Evolutionary conservation across 2,888 invertebrate species (phyloP).

Genomic region (Maniola hyperantus): DNA sequence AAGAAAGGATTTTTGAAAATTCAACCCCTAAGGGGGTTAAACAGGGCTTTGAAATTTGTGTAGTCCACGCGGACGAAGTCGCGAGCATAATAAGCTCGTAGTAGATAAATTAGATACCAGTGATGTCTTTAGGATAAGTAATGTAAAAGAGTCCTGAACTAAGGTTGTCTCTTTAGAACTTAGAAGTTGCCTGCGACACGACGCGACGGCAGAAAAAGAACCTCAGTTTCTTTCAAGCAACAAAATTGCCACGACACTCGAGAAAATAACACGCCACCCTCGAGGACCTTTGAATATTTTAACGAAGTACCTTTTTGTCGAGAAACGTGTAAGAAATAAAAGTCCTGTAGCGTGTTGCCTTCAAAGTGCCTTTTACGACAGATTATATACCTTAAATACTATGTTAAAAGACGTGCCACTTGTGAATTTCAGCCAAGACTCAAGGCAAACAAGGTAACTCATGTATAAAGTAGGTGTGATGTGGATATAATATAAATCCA

Average conservation of each 20-base stretch:
- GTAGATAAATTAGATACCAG: too few relatives aligned
- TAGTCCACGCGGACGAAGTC: too few relatives aligned
- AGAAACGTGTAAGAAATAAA: constrained; percentile 12
- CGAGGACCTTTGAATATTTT: constrained; percentile 38
- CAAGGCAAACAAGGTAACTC: neutral
- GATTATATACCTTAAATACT: neutral
- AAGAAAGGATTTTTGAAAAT: too few relatives aligned
- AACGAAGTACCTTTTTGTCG: constrained; percentile 35
- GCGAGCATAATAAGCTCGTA: too few relatives aligned
- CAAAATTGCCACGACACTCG: constrained; percentile 20
- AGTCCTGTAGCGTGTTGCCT: neutral
- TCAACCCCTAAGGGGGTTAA: too few relatives aligned
- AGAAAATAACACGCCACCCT: neutral
- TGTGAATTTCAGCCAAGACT: neutral
- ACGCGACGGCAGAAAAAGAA: neutral
- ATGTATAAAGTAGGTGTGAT: neutral
- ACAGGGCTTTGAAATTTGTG: too few relatives aligned
- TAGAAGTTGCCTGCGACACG: neutral
- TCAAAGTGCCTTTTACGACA: constrained; percentile 4
- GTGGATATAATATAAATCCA: too few relatives aligned
- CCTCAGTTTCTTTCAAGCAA: neutral
- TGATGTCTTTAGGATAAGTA: too few relatives aligned
- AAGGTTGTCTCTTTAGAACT: too few relatives aligned
- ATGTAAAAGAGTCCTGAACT: neutral
- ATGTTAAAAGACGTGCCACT: neutral